A percentile compares a stretch with the other conserved stretches of the same genome.
phyloP scores from a whole-genome alignment of 2,888 invertebrate genomes.

The Polyommatus icarus region DNA sequence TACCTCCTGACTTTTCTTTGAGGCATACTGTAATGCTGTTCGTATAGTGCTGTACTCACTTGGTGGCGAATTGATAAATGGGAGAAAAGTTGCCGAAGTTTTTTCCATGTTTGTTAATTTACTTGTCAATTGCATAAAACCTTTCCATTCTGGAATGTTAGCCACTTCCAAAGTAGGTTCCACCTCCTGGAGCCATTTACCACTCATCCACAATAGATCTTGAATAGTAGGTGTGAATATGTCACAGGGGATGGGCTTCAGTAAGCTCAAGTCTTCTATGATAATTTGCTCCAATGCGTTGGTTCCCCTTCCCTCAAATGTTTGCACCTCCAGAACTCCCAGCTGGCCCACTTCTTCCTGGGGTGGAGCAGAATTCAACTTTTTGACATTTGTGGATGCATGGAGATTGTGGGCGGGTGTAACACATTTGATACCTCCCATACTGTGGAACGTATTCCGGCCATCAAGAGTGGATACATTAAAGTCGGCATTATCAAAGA shows the following conservation, averaged over 20 bases:
- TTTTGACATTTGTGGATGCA: neutral
- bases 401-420: constrained; percentile 35
- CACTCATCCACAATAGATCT: constrained; percentile 15
- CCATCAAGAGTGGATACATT: constrained; percentile 40
- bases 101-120: constrained; percentile 2
- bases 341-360: neutral
- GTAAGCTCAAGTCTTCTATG: constrained; percentile 11
- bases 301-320: neutral
- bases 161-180: constrained; percentile 7
- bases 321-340: neutral
- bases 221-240: neutral
- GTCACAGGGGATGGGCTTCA: constrained; percentile 1
- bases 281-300: constrained; percentile 3
- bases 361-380: neutral
- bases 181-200: constrained; percentile 1
- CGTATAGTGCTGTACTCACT: constrained; percentile 47
- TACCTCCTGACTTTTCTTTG: constrained; percentile 39
- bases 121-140: constrained; percentile 25
- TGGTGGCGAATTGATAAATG: constrained; percentile 38
- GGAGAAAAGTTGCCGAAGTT: constrained; percentile 36
- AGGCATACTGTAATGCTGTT: constrained; percentile 45
- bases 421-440: constrained; percentile 40
- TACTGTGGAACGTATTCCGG: constrained; percentile 39
- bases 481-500: constrained; percentile 41
- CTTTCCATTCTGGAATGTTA: constrained; percentile 8